phyloP scores from a whole-genome alignment of 2,797 vertebrate genomes.

The Halcyon chelicuti region DNA sequence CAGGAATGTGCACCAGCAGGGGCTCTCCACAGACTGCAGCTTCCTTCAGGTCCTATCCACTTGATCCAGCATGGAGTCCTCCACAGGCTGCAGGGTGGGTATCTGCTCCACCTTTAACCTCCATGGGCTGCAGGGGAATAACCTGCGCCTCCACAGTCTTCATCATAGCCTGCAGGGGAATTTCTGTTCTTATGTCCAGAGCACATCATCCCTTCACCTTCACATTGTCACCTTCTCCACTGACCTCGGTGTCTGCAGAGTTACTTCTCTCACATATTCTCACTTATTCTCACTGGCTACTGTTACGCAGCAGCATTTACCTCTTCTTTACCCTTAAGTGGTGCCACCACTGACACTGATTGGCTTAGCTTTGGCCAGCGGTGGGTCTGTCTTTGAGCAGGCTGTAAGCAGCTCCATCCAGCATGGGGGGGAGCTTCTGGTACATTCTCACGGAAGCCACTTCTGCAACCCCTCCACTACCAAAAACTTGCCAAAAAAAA shows the following conservation, averaged over 20 bases:
- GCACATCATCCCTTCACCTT: neutral
- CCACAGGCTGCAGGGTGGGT: neutral
- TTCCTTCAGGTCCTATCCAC: neutral
- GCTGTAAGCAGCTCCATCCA: neutral
- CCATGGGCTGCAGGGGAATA: neutral
- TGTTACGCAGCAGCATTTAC: neutral
- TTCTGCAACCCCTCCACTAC: neutral
- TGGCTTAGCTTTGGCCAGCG: neutral
- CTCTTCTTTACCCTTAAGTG: neutral
- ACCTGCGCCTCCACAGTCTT: neutral
- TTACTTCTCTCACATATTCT: neutral
- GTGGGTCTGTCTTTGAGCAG: accelerated
- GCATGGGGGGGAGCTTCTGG: neutral
- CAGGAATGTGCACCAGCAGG: accelerated
- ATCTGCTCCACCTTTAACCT: neutral
- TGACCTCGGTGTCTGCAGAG: neutral
- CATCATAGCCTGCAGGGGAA: neutral
- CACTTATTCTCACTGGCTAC: neutral
- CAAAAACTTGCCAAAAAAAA: neutral
- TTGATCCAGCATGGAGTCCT: accelerated
- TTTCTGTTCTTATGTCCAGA: accelerated
- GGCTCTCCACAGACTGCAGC: neutral
- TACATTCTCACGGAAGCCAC: neutral
- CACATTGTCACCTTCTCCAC: neutral
- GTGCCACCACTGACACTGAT: neutral